Conservation (phyloP, 2,888 invertebrate species). For the Apodemia duryi region DNA sequence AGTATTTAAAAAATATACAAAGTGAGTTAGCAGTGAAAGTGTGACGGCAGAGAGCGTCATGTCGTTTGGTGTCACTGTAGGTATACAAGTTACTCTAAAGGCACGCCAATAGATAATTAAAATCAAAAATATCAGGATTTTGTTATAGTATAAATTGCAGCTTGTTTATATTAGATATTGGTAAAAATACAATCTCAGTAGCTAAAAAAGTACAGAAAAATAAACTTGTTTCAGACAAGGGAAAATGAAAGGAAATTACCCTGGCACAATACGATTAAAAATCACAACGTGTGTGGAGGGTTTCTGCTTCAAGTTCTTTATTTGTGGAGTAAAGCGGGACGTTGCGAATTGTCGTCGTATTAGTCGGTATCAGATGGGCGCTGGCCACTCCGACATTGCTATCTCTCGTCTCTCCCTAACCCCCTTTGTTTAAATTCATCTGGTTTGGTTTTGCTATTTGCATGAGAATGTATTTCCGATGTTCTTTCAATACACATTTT, state of each 20-base stretch:
- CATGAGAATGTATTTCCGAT: constrained; percentile 18
- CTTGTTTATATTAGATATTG: no score
- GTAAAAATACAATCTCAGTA: background rate
- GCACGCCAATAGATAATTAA: no score
- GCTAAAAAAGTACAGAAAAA: background rate
- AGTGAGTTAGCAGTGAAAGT: no score
- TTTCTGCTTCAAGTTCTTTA: constrained; percentile 21
- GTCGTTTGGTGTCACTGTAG: no score
- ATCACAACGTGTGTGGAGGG: constrained; percentile 22
- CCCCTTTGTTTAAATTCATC: constrained; percentile 37
- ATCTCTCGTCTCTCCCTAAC: constrained; percentile 31
- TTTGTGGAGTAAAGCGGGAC: constrained; percentile 42
- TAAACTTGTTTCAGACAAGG: constrained; percentile 7
- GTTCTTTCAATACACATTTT: constrained; percentile 2
- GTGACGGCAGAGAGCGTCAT: no score
- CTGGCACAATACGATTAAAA: constrained; percentile 18
- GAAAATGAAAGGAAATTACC: constrained; percentile 21
- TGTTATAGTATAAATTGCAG: no score
- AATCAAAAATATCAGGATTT: no score
- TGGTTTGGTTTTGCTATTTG: constrained; percentile 38
- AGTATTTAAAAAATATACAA: no score
- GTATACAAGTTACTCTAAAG: no score
- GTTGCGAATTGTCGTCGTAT: constrained; percentile 67
- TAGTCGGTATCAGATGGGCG: constrained; percentile 59
- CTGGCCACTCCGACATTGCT: constrained; percentile 37